Conservation (phyloP, 2,797 vertebrate genomes). For the Mormyrops attenuatus region DNA sequence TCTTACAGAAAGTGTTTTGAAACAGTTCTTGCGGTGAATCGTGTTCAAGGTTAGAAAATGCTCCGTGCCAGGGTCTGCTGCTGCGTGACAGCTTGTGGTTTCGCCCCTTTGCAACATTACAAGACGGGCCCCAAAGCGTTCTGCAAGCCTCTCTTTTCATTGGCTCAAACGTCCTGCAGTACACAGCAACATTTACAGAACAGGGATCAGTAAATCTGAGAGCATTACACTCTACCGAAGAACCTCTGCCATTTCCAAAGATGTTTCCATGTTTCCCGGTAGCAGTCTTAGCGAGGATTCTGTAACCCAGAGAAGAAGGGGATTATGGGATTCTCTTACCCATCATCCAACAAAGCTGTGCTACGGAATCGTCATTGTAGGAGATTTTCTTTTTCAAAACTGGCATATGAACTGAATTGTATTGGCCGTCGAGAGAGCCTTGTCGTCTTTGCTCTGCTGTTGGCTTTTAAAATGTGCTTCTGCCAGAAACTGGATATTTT, state of each 20-base stretch:
- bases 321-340: background rate
- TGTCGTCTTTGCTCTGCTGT: slow-evolving; percentile 39
- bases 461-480: slow-evolving; percentile 40
- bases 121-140: background rate
- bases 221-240: background rate
- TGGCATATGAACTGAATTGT: background rate
- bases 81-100: background rate
- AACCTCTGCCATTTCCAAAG: background rate
- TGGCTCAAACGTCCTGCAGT: slow-evolving; percentile 28
- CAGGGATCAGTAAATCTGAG: background rate
- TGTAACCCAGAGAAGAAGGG: background rate
- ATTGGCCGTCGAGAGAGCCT: slow-evolving; percentile 31
- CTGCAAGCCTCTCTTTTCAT: background rate
- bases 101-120: background rate
- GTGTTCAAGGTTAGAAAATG: background rate
- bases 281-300: background rate
- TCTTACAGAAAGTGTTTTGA: background rate
- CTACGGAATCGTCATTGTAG: background rate
- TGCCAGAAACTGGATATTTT: slow-evolving; percentile 28
- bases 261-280: background rate
- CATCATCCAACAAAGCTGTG: background rate
- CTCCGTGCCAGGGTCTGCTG: background rate
- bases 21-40: background rate
- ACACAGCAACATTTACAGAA: slow-evolving; percentile 43
- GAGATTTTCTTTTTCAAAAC: background rate